Conservation (phyloP, 2,888 invertebrate species). For the Ophion obscuratus region DNA sequence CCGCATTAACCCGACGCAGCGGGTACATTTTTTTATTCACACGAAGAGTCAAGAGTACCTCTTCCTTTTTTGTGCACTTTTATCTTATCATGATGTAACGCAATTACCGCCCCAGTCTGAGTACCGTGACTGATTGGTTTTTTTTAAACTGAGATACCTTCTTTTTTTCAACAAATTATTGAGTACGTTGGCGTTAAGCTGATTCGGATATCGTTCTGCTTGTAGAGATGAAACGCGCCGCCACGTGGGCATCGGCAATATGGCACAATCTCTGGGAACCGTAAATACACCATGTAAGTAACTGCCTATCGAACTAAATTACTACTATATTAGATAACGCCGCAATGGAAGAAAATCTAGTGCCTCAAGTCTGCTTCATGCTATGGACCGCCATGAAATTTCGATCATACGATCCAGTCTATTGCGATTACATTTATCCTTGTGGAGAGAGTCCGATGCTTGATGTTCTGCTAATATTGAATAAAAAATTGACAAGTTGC, state of each 20-base stretch:
- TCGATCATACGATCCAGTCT: too few relatives aligned
- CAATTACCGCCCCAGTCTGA: constrained; percentile 82
- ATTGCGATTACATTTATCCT: too few relatives aligned
- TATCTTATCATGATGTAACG: constrained; percentile 71
- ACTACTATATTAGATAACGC: background rate
- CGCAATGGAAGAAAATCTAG: too few relatives aligned
- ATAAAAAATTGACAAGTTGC: too few relatives aligned
- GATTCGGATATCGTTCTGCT: background rate
- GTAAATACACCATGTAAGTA: background rate
- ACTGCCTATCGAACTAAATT: background rate
- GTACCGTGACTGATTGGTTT: constrained; percentile 77
- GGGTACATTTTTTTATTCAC: background rate
- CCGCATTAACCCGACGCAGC: background rate
- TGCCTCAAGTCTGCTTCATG: too few relatives aligned
- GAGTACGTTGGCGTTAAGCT: background rate
- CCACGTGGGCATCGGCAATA: background rate
- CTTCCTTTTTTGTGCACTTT: constrained; percentile 6
- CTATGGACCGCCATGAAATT: too few relatives aligned
- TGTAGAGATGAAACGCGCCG: background rate
- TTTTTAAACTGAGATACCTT: constrained; percentile 4
- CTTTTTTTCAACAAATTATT: background rate
- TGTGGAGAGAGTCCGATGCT: too few relatives aligned
- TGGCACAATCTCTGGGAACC: background rate
- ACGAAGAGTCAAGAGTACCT: background rate
- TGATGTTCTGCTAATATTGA: too few relatives aligned